A percentile compares a stretch with the other conserved stretches of the same genome.
These are phyloP conservation scores for Damaliscus lunatus DNA, from an alignment of 2,113 vertebrate genomes.

Conservation along the genomic window DNA sequence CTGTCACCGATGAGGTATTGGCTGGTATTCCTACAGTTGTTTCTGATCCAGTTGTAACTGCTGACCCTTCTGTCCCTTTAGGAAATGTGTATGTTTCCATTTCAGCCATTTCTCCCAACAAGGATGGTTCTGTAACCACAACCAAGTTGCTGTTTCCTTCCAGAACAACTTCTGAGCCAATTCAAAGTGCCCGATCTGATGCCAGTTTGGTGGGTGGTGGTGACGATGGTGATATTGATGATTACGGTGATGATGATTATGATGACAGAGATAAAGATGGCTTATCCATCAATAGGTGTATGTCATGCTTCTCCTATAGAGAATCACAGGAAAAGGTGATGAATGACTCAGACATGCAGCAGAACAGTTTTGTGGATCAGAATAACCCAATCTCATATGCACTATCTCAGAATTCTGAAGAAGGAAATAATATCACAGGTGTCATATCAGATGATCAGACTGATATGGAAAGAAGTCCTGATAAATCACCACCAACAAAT, in stretches of 20 bases:
- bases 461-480: slow-evolving; percentile 55
- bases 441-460: slow-evolving; percentile 63
- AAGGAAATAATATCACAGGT: slow-evolving; percentile 71
- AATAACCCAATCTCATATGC: slow-evolving; percentile 80
- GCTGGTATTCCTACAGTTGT: slow-evolving; percentile 70
- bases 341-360: slow-evolving; percentile 82
- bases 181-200: slow-evolving; percentile 73
- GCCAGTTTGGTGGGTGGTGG: slow-evolving; percentile 75
- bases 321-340: slow-evolving; percentile 83
- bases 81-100: slow-evolving; percentile 80
- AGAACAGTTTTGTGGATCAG: slow-evolving; percentile 77
- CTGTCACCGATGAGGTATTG: slow-evolving; percentile 63
- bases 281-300: slow-evolving; percentile 82
- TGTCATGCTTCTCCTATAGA: slow-evolving; percentile 84
- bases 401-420: slow-evolving; percentile 76
- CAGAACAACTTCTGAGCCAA: slow-evolving; percentile 74
- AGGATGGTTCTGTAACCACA: slow-evolving; percentile 73
- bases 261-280: slow-evolving; percentile 81
- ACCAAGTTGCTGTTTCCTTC: slow-evolving; percentile 74
- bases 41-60: slow-evolving; percentile 64
- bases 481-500: slow-evolving; percentile 46
- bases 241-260: slow-evolving; percentile 73
- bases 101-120: slow-evolving; percentile 77
- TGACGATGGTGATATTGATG: slow-evolving; percentile 65
- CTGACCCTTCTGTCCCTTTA: slow-evolving; percentile 72